These are phyloP conservation scores for Campoletis raptor DNA, from an alignment of 2,888 invertebrate genomes.

Conservation along the genomic window DNA sequence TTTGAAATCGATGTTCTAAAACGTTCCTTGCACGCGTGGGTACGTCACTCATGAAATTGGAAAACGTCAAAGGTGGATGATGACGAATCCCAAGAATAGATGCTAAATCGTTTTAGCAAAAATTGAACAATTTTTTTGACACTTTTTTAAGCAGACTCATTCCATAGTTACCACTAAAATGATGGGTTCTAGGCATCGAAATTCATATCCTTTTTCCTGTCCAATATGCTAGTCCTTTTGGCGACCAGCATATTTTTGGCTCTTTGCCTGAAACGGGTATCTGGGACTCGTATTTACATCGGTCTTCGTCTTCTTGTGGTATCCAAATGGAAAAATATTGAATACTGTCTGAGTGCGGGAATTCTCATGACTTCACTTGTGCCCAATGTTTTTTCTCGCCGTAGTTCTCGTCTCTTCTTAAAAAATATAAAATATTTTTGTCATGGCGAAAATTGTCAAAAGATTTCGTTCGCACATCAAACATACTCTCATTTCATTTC, in stretches of 20 bases:
- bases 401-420: neutral
- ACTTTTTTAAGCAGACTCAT: neutral
- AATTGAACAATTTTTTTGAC: neutral
- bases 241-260: conserved; percentile 4
- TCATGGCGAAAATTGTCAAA: neutral
- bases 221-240: conserved; percentile 8
- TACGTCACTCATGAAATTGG: neutral
- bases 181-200: neutral
- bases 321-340: conserved; percentile 4
- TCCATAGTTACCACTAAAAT: neutral
- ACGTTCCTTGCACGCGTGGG: neutral
- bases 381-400: neutral
- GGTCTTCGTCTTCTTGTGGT: neutral
- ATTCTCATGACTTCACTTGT: neutral
- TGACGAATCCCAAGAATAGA: neutral
- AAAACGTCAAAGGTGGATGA: neutral
- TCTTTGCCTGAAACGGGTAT: neutral
- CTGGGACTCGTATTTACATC: neutral
- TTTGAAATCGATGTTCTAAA: neutral
- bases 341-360: neutral
- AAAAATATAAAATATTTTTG: neutral
- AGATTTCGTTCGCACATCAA: neutral
- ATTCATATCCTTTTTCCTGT: conserved; percentile 4
- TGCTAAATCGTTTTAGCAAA: neutral
- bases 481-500: neutral